phyloP scores from a whole-genome alignment of 2,113 vertebrate genomes.

The Oceanodroma tethys region DNA sequence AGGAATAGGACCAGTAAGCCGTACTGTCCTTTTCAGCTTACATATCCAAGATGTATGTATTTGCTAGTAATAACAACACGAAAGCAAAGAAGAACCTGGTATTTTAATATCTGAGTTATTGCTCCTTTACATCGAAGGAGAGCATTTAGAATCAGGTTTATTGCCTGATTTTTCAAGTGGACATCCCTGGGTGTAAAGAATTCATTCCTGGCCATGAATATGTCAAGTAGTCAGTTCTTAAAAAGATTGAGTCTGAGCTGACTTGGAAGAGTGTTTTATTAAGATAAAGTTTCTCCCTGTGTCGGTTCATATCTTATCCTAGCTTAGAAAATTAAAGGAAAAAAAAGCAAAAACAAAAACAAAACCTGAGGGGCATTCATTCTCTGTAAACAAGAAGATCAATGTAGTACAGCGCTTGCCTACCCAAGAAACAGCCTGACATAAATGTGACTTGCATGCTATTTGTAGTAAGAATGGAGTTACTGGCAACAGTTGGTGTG shows the following conservation, averaged over 20 bases:
- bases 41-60: neutral
- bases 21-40: neutral
- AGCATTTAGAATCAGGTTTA: neutral
- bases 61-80: neutral
- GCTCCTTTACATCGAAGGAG: neutral
- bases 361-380: neutral
- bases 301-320: neutral
- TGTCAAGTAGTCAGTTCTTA: neutral
- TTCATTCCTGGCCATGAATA: neutral
- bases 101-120: neutral
- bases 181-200: neutral
- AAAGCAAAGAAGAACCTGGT: neutral
- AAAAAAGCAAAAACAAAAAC: neutral
- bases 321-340: neutral
- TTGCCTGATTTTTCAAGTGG: neutral
- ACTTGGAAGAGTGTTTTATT: neutral
- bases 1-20: neutral
- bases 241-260: neutral
- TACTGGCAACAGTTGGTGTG: slow-evolving; percentile 9
- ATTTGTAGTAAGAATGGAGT: slow-evolving; percentile 22
- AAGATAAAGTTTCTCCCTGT: neutral
- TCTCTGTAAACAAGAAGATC: neutral
- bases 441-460: neutral
- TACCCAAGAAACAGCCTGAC: neutral
- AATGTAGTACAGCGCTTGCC: neutral